phyloP scores from a whole-genome alignment of 2,797 vertebrate genomes.

The Austrolebias charrua region DNA sequence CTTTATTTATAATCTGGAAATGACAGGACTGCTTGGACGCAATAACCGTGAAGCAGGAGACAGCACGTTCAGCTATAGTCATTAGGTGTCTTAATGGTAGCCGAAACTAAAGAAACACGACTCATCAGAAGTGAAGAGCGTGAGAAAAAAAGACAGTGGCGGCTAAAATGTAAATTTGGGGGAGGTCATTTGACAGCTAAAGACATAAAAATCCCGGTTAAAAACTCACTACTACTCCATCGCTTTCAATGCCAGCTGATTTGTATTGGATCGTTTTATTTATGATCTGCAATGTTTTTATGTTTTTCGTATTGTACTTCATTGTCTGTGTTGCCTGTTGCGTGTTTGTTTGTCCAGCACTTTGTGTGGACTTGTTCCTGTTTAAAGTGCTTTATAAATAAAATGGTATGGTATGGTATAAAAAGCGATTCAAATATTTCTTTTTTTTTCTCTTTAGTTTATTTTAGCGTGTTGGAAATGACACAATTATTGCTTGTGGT shows the following conservation, averaged over 20 bases:
- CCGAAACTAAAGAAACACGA: slow-evolving; percentile 51
- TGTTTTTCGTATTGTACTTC: too few relatives aligned
- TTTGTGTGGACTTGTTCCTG: too few relatives aligned
- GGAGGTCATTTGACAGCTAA: slow-evolving; percentile 31
- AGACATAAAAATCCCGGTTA: too few relatives aligned
- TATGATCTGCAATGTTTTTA: too few relatives aligned
- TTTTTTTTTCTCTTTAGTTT: slow-evolving; percentile 57
- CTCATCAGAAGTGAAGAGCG: slow-evolving; percentile 40
- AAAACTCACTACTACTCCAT: too few relatives aligned
- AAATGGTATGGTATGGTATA: too few relatives aligned
- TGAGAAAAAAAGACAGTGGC: slow-evolving; percentile 22
- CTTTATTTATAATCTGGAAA: slow-evolving; percentile 43
- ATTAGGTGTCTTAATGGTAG: slow-evolving; percentile 56
- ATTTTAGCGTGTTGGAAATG: slow-evolving; percentile 31
- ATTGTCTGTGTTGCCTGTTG: too few relatives aligned
- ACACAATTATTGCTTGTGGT: slow-evolving; percentile 21
- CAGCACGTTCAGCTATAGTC: slow-evolving; percentile 48
- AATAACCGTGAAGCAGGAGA: slow-evolving; percentile 58
- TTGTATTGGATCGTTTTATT: too few relatives aligned
- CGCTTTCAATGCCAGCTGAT: too few relatives aligned
- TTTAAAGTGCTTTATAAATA: too few relatives aligned
- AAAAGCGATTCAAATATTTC: slow-evolving; percentile 34
- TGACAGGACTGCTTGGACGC: slow-evolving; percentile 20
- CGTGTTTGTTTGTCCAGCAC: too few relatives aligned
- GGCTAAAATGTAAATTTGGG: slow-evolving; percentile 27